Evolutionary conservation across 1,140 invertebrate species (phyloP).

Genomic region (Dendroctonus valens): DNA sequence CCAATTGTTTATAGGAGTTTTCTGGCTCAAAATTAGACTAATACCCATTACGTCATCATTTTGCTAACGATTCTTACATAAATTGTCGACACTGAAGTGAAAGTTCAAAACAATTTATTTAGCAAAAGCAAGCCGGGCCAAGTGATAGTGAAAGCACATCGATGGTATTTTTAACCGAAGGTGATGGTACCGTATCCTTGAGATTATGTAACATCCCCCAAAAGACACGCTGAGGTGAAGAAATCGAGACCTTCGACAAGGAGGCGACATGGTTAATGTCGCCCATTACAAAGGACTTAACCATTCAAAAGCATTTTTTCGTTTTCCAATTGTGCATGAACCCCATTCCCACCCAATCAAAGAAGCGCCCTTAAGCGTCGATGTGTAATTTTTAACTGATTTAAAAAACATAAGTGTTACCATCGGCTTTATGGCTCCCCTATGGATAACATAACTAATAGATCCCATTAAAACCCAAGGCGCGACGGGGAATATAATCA

Average conservation of each 20-base stretch:
- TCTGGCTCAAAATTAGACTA: too few species aligned
- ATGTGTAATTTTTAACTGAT: constrained; percentile 14
- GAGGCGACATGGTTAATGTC: too few species aligned
- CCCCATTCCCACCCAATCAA: too few species aligned
- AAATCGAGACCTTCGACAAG: not conserved
- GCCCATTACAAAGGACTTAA: too few species aligned
- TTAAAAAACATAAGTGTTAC: constrained; percentile 24
- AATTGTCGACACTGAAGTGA: constrained; percentile 8
- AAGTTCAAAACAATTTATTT: constrained; percentile 3
- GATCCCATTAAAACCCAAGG: constrained; percentile 20
- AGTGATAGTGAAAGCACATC: constrained; percentile 13
- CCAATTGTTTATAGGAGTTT: not conserved
- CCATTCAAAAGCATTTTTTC: too few species aligned
- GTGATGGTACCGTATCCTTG: constrained; percentile 8
- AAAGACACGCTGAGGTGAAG: not conserved
- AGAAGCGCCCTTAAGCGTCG: not conserved
- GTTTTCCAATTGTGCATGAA: too few species aligned
- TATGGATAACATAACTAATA: constrained; percentile 23
- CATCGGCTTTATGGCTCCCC: constrained; percentile 19
- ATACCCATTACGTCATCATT: not conserved
- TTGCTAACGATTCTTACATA: constrained; percentile 14
- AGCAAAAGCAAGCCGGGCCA: not conserved
- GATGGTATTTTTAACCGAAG: constrained; percentile 3
- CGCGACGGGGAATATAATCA: constrained; percentile 23
- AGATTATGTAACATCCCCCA: constrained; percentile 6